phyloP scores from a whole-genome alignment of 2,797 vertebrate species.

The Orientallactaga sibirica region DNA sequence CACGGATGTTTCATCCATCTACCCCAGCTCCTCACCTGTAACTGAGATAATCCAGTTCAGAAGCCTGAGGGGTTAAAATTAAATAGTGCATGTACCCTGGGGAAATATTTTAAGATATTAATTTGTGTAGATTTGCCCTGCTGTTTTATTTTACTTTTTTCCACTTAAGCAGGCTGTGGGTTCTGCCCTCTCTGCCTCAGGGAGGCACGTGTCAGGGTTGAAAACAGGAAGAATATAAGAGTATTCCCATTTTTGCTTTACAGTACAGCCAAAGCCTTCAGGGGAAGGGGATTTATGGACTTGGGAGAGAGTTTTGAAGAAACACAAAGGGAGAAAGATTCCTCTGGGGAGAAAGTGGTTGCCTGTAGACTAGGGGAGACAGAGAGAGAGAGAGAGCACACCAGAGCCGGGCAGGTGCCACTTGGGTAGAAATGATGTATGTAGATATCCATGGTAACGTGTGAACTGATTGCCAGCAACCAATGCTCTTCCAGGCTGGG shows the following conservation, averaged over 20 bases:
- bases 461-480: background rate
- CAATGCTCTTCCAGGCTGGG: background rate
- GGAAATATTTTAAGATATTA: background rate
- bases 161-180: background rate
- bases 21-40: background rate
- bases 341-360: conserved; percentile 21
- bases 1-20: background rate
- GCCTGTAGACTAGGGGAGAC: background rate
- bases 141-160: background rate
- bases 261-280: conserved; percentile 36
- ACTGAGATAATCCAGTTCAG: background rate
- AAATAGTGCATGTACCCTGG: background rate
- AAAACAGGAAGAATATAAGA: conserved; percentile 25
- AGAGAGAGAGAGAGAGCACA: too few species aligned
- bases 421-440: background rate
- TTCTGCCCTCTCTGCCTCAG: background rate
- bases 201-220: background rate
- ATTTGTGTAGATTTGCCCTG: background rate
- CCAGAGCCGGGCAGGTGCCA: background rate
- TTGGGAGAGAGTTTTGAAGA: conserved; percentile 42
- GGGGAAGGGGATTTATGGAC: background rate
- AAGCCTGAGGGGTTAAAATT: background rate
- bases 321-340: conserved; percentile 55
- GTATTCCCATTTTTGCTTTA: conserved; percentile 11
- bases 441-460: background rate